Base-by-base conservation (phyloP, 2,113 vertebrate species). In the Syngnathus scovelli region DNA sequence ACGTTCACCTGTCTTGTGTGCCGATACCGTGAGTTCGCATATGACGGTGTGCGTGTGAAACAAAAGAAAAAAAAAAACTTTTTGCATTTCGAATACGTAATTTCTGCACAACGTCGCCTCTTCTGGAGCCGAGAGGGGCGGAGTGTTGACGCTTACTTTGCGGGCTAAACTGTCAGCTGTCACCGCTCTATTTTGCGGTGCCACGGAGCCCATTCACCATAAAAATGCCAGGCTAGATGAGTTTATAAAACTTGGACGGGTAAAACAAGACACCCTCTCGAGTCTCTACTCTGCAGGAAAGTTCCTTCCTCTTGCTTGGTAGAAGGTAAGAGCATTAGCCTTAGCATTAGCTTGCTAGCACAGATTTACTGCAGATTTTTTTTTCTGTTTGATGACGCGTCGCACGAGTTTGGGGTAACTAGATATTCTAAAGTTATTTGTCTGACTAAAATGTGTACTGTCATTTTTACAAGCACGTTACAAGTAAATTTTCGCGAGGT, bases 291-390 rank as follows among this genome's bases (percentile, higher is more conserved):
- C 27, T 23, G 55, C 2, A 33, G 16, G 27, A 58, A 58, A 58
- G 55, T 58, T 58, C 11, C 1, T 8, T 7, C 27, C 55, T 36
- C 15, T 36, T 6, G 1, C 13, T 15, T 2, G 15, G 9, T 27
- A 21, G 41, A 54, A 33, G 68, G 74, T 70, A 69, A 36, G 36
- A 23, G 33, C 7, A 18, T 56, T 82, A 79, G 75, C 79, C 4
- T 6, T 61, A 62, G 61, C 61, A 44, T 62, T 60, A 69, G 71
- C 71, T 76, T 79, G 68, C 67, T 86, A 87, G 67, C 69, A 16
- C 68, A 46, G 75, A 71, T 78, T 79, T 49, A 67, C 79, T 69
- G 10, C 19, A 27, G 70, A 61, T 75, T 61, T 73, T 39, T 64
- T 71, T 15, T n/a, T 3, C 13, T 1, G 4, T 16, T 44, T 44